A percentile compares a stretch with the other conserved stretches of the same genome.
Conservation (phyloP, 1,140 invertebrate species). For the Alviniconcha marisindica region DNA sequence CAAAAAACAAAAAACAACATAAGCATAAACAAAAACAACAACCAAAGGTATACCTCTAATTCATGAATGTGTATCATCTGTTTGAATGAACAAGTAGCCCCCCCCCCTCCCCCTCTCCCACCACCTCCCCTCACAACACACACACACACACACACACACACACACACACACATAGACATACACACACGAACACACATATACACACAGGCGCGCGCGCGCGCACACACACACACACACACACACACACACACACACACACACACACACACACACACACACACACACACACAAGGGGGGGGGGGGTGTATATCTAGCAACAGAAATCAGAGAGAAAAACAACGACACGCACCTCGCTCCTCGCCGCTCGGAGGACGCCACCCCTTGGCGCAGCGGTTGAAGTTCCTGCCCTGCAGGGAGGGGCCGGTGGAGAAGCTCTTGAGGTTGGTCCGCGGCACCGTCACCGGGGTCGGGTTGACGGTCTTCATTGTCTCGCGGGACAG, state of each 20-base stretch:
- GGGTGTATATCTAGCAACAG: too few relatives aligned
- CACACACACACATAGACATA: background rate
- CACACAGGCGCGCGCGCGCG: background rate
- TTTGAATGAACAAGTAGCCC: too few relatives aligned
- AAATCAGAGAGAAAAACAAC: too few relatives aligned
- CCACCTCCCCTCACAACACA: background rate
- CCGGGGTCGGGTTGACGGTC: background rate
- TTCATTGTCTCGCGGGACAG: slow-evolving; percentile 19
- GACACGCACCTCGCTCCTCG: background rate
- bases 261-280: background rate
- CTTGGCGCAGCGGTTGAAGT: slow-evolving; percentile 63
- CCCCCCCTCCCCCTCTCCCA: background rate
- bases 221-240: background rate
- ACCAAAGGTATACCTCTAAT: too few relatives aligned
- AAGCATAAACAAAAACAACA: too few relatives aligned
- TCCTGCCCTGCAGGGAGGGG: slow-evolving; percentile 49
- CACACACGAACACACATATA: background rate
- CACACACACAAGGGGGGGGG: too few relatives aligned
- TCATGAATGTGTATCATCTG: too few relatives aligned
- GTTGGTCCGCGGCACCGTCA: slow-evolving; percentile 35
- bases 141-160: slow-evolving; percentile 18
- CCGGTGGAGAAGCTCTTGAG: slow-evolving; percentile 41
- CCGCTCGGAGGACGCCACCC: slow-evolving; percentile 54
- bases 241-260: slow-evolving; percentile 16
- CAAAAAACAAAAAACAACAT: too few relatives aligned